phyloP scores from a whole-genome alignment of 2,797 vertebrate genomes.

The Gymnothorax javanicus region DNA sequence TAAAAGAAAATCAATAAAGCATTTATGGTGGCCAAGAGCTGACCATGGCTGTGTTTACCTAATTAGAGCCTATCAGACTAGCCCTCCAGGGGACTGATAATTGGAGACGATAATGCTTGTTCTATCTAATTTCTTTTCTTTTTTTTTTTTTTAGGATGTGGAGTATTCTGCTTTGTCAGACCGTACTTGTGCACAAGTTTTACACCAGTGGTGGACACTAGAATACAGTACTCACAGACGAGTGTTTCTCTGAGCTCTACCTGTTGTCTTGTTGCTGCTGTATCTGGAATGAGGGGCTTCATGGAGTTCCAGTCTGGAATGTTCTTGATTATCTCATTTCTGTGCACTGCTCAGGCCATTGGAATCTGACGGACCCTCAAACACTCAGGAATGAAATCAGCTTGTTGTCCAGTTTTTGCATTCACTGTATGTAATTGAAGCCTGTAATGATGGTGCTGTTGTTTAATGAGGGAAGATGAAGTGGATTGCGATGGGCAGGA shows the following conservation, averaged over 20 bases:
- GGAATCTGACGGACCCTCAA: not conserved
- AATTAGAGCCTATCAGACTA: not conserved
- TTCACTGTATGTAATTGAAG: not conserved
- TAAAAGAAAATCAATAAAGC: not conserved
- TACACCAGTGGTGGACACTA: not conserved
- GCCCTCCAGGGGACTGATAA: too few relatives aligned
- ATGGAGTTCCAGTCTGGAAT: not conserved
- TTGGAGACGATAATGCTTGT: not conserved
- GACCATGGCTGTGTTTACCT: not conserved
- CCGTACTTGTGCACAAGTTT: not conserved
- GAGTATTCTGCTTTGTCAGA: not conserved
- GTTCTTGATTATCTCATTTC: not conserved
- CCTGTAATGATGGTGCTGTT: not conserved
- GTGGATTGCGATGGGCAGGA: not conserved
- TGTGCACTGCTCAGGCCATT: not conserved
- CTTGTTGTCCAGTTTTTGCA: slow-evolving; percentile 11
- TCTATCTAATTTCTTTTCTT: not conserved
- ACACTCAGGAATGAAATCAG: not conserved
- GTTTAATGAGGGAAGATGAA: not conserved
- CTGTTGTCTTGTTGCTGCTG: not conserved
- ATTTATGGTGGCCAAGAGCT: not conserved
- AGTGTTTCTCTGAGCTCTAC: not conserved
- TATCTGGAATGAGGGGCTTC: not conserved
- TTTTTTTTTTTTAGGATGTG: not conserved
- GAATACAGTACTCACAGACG: not conserved